Percentiles rank a stretch among this genome's conserved stretches.
phyloP scores from a whole-genome alignment of 2,888 invertebrate genomes.

The Caenorhabditis plicata region DNA sequence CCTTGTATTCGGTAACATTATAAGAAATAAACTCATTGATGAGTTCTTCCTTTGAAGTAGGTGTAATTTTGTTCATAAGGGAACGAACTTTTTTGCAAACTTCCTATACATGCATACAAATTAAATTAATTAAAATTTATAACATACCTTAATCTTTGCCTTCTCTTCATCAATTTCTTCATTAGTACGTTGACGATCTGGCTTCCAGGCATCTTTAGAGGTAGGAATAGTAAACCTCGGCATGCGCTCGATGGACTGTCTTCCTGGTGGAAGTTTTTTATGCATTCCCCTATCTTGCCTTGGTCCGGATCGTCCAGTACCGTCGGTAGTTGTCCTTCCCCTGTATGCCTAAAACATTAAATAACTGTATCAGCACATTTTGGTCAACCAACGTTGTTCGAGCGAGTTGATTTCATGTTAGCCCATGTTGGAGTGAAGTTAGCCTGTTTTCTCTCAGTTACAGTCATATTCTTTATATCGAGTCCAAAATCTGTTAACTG shows the following conservation, averaged over 20 bases:
- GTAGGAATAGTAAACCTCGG: slow-evolving; percentile 24
- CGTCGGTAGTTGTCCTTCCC: slow-evolving; percentile 29
- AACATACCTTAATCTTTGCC: slow-evolving; percentile 14
- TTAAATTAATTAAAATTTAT: neutral
- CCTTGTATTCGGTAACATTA: slow-evolving; percentile 32
- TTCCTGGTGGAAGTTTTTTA: slow-evolving; percentile 13
- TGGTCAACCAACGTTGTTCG: slow-evolving; percentile 5
- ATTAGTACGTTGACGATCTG: slow-evolving; percentile 28
- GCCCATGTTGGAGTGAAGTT: slow-evolving; percentile 41
- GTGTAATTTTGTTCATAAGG: slow-evolving; percentile 59
- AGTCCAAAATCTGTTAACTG: slow-evolving; percentile 37
- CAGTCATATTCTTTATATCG: slow-evolving; percentile 41
- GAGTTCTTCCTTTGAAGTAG: slow-evolving; percentile 43
- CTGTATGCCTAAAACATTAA: slow-evolving; percentile 13
- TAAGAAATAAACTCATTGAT: slow-evolving; percentile 42
- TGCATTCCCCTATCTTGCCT: slow-evolving; percentile 15
- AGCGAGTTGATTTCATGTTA: neutral
- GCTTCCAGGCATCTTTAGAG: slow-evolving; percentile 53
- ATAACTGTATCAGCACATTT: neutral
- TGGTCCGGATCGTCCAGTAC: slow-evolving; percentile 22
- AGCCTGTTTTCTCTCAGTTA: slow-evolving; percentile 21
- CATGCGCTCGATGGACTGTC: slow-evolving; percentile 29
- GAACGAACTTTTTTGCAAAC: slow-evolving; percentile 48
- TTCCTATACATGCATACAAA: slow-evolving; percentile 11
- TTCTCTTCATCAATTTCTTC: slow-evolving; percentile 21